Percentiles rank a stretch among this genome's conserved stretches.
Evolutionary conservation across 2,888 invertebrate genomes (phyloP).

Genomic region (Cremastinae sp.): DNA sequence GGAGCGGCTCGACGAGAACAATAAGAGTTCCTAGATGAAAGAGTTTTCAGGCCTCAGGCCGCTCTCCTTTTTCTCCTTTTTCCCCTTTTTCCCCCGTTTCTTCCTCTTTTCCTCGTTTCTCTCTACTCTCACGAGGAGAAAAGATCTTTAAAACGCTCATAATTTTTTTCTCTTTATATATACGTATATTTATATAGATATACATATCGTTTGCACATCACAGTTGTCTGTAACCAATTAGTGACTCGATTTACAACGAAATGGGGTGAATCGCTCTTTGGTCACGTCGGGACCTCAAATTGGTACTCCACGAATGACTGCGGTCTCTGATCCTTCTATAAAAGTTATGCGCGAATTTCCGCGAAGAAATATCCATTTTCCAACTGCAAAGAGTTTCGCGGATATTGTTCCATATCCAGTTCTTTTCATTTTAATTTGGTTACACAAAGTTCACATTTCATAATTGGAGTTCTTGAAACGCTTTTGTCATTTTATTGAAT

Average conservation of each 20-base stretch:
- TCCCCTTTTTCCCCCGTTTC: constrained; percentile 34
- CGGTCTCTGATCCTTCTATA: not conserved
- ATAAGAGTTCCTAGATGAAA: constrained; percentile 71
- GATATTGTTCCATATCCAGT: too few species aligned
- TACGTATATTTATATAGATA: not conserved
- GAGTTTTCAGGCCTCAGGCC: constrained; percentile 70
- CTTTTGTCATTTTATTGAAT: too few species aligned
- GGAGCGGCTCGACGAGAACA: constrained; percentile 65
- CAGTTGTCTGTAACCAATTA: constrained; percentile 47
- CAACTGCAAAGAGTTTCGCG: too few species aligned
- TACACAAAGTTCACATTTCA: too few species aligned
- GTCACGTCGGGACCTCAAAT: constrained; percentile 25
- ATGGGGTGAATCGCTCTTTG: constrained; percentile 20
- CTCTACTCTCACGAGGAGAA: constrained; percentile 23
- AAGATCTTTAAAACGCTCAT: too few species aligned
- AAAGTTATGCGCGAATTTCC: not conserved
- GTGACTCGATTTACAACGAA: constrained; percentile 39
- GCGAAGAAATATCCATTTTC: too few species aligned
- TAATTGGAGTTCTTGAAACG: too few species aligned
- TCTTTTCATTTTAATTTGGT: too few species aligned
- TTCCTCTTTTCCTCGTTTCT: constrained; percentile 23
- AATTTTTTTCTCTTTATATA: not conserved
- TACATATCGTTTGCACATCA: not conserved
- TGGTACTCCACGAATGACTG: not conserved
- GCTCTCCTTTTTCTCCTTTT: constrained; percentile 66